phyloP scores from a whole-genome alignment of 2,888 invertebrate species.

The Lycaena phlaeas region DNA sequence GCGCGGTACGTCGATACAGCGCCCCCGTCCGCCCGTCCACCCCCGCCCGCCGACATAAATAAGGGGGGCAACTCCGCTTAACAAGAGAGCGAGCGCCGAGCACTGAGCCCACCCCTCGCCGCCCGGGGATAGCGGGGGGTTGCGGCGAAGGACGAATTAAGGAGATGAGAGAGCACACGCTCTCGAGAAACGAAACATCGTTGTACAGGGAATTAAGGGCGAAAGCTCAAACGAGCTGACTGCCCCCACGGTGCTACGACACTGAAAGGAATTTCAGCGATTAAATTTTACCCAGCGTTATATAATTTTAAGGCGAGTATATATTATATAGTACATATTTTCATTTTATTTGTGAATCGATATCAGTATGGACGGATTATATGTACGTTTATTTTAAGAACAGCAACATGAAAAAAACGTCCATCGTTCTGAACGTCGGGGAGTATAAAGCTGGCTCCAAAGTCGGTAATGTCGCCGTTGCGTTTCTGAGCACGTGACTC shows the following conservation, averaged over 20 bases:
- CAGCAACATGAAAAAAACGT: no score
- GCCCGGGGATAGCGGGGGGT: constrained; percentile 57
- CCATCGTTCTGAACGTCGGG: no score
- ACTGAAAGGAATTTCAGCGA: no score
- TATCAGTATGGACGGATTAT: no score
- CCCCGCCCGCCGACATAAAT: constrained; percentile 54
- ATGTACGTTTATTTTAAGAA: no score
- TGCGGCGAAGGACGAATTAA: constrained; percentile 73
- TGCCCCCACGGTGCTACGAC: no score
- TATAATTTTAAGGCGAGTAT: no score
- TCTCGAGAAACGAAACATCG: constrained; percentile 65
- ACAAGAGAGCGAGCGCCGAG: constrained; percentile 61
- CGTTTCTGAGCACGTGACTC: constrained; percentile 61
- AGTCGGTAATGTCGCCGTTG: constrained; percentile 51
- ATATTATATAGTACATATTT: no score
- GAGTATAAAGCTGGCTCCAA: constrained; percentile 26
- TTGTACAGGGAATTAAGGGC: constrained; percentile 56
- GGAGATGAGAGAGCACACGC: constrained; percentile 72
- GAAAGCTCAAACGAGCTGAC: constrained; percentile 15
- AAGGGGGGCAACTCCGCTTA: constrained; percentile 67
- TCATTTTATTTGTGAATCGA: no score
- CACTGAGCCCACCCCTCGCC: constrained; percentile 48
- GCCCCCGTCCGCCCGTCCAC: constrained; percentile 36
- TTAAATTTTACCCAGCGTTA: no score
- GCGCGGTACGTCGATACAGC: constrained; percentile 48